These are phyloP conservation scores for Drosophila repletoides DNA, from an alignment of 1,140 invertebrate genomes.

Conservation along the genomic window DNA sequence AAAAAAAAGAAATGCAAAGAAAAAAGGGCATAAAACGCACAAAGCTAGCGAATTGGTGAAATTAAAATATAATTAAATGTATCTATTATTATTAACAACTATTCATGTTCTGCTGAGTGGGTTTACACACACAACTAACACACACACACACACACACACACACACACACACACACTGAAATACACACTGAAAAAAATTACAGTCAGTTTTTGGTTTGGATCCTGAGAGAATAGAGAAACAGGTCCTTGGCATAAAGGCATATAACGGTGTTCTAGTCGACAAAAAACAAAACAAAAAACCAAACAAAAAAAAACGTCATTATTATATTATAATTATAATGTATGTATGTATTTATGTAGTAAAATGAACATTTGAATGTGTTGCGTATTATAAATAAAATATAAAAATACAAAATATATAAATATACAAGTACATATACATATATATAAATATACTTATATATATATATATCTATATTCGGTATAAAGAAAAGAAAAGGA, in stretches of 20 bases:
- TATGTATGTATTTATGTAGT: conserved; percentile 77
- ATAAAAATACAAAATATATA: conserved; percentile 51
- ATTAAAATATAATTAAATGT: conserved; percentile 53
- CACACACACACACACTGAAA: conserved; percentile 6
- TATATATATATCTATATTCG: conserved; percentile 14
- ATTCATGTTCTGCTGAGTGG: conserved; percentile 12
- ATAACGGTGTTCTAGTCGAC: conserved; percentile 37
- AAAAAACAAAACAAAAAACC: too few species aligned
- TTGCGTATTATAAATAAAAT: conserved; percentile 71
- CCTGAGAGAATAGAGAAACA: too few species aligned
- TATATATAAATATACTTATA: conserved; percentile 41
- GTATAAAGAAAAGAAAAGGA: conserved; percentile 24
- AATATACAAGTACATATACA: conserved; percentile 18
- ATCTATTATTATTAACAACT: conserved; percentile 27
- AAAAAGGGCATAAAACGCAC: conserved; percentile 55
- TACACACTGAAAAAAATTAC: too few species aligned
- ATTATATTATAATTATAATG: conserved; percentile 62
- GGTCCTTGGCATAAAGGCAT: too few species aligned
- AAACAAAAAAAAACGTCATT: conserved; percentile 50
- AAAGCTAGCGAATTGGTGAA: conserved; percentile 78
- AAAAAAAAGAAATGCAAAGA: neutral
- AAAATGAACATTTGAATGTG: conserved; percentile 67
- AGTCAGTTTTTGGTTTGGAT: too few species aligned
- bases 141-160: conserved; percentile 23
- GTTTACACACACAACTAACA: conserved; percentile 13